These are phyloP conservation scores for Lipotes vexillifer DNA, from an alignment of 2,113 vertebrate genomes.

Conservation along the genomic window DNA sequence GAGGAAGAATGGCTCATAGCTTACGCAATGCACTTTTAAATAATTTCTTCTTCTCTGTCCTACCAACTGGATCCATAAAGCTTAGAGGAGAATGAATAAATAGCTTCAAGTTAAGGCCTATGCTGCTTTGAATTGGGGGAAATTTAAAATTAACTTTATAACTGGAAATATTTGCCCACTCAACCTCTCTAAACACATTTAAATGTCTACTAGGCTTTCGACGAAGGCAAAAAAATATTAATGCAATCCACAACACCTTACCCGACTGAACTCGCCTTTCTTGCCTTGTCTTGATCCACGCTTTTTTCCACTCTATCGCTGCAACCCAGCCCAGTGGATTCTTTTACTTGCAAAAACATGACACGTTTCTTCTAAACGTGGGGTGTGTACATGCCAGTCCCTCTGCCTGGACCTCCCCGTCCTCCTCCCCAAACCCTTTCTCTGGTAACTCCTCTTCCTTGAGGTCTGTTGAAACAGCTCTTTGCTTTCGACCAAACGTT, in stretches of 20 bases:
- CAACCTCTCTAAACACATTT: constrained; percentile 1
- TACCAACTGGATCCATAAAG: constrained; percentile 40
- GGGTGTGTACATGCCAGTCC: rapidly evolving
- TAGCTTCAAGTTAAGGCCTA: background rate
- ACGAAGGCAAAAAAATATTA: background rate
- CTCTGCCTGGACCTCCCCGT: background rate
- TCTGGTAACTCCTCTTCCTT: background rate
- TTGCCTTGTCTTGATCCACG: background rate
- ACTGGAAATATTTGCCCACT: background rate
- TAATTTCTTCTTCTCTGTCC: constrained; percentile 14
- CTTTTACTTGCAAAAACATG: background rate
- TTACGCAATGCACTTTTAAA: constrained; percentile 26
- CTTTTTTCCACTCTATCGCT: background rate
- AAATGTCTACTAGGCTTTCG: background rate
- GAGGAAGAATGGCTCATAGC: constrained; percentile 19
- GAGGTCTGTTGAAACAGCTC: background rate
- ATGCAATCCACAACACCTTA: background rate
- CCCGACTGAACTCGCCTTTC: background rate
- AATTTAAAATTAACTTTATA: constrained; percentile 25
- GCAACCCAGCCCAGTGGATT: background rate
- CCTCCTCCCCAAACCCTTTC: background rate
- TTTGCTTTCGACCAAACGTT: background rate
- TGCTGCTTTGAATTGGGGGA: background rate
- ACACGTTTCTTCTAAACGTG: background rate
- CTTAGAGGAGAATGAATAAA: constrained; percentile 26